Evolutionary conservation across 2,113 vertebrate species (phyloP).

Genomic region (Nyctereutes procyonoides): DNA sequence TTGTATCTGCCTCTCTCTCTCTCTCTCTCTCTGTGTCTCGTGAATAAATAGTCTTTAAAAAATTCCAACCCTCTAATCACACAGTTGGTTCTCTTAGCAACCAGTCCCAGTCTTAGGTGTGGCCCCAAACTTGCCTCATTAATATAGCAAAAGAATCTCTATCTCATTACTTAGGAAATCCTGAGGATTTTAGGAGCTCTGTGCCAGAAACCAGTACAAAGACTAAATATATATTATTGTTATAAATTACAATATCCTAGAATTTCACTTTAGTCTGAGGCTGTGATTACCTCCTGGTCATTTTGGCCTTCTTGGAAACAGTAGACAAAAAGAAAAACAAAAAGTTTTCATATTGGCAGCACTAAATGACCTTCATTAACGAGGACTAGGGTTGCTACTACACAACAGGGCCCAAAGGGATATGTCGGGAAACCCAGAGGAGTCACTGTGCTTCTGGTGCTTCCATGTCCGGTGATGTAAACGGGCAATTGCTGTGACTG

Average conservation of each 20-base stretch:
- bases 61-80: not conserved
- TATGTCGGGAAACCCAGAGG: not conserved
- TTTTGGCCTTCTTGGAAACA: not conserved
- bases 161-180: not conserved
- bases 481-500: not conserved
- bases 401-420: not conserved
- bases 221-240: not conserved
- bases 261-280: slow-evolving; percentile 12
- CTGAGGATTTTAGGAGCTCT: not conserved
- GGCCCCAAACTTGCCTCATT: not conserved
- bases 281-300: not conserved
- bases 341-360: not conserved
- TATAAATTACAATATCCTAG: not conserved
- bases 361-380: not conserved
- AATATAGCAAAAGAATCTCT: not conserved
- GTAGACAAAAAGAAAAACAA: not conserved
- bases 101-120: not conserved
- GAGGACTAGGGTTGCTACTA: not conserved
- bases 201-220: not conserved
- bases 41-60: too few relatives aligned
- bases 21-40: too few relatives aligned
- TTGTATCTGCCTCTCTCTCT: too few relatives aligned
- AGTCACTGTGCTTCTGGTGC: not conserved
- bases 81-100: not conserved
- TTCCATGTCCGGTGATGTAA: not conserved